Base-by-base conservation (phyloP, 2,113 vertebrate species). In the Hippocampus guttulatus region DNA sequence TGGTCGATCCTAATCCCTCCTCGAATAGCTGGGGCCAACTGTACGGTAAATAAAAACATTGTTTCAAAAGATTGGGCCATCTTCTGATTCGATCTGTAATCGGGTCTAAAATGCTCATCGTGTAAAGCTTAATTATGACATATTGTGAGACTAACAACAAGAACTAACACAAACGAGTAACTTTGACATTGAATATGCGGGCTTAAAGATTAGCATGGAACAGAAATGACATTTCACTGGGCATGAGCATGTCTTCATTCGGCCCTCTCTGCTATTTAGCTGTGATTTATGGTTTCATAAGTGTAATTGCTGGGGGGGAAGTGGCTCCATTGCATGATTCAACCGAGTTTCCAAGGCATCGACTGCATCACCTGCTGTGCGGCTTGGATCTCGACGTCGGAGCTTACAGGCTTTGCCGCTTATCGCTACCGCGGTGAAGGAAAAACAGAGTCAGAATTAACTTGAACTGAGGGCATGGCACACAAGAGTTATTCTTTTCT, bases 281-380 rank as follows among this genome's bases (percentile, higher is more conserved):
- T 71, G 45, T 91, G 90, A 92, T 91, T 89, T 89, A 91, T 88
- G 79, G 80, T 78, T 91, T 89, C 89, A 92, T 89, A 88, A 84
- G 74, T 64, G 55, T 89, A 87, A 89, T 90, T 88, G 87, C 85
- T 89, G 86, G 84, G 88, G 88, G 88, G 83, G 64, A 82, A 88
- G 88, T 77, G 82, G 83, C 79, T 82, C 67, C 74, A 74, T 83
- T 84, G 85, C 81, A 81, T 78, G 86, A 85, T 85, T 87, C 84
- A 88, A 84, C 74, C 12, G 68, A 72, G 83, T 82, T 87, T 79
- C 70, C 63, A 73, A 38, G 73, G 77, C 81, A 80, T 88, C 84
- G 78, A 84, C 79, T 79, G 81, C 84, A 87, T 89, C 84, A 77
- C 86, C 86, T 81, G 86, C 88, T 88, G 86, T 88, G 85, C 82